phyloP scores from a whole-genome alignment of 2,113 vertebrate species.

The Saccopteryx leptura region DNA sequence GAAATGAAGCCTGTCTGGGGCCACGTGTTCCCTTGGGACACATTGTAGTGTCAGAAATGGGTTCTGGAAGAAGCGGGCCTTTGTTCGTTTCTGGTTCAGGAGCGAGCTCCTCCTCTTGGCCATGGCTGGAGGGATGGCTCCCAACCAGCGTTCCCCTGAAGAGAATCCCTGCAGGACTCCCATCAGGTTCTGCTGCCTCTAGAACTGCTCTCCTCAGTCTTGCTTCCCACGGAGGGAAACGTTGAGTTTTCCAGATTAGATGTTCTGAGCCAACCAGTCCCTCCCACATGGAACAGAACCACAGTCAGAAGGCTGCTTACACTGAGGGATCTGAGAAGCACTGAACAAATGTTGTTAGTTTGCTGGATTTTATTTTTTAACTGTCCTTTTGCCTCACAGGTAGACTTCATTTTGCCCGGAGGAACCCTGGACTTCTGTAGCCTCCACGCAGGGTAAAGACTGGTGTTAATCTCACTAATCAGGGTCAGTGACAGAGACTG shows the following conservation, averaged over 20 bases:
- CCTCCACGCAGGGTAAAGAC: background rate
- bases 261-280: background rate
- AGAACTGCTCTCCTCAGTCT: background rate
- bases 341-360: background rate
- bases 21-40: conserved; percentile 58
- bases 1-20: conserved; percentile 74
- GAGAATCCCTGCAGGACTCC: background rate
- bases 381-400: background rate
- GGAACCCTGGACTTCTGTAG: background rate
- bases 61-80: conserved; percentile 72
- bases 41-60: conserved; percentile 12
- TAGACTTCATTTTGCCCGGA: background rate
- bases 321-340: background rate
- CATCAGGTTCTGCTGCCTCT: background rate
- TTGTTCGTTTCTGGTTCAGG: conserved; percentile 58
- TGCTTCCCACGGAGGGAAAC: background rate
- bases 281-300: background rate
- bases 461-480: background rate
- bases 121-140: background rate
- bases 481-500: background rate
- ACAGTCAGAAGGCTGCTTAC: background rate
- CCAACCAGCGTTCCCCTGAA: background rate
- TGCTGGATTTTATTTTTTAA: conserved; percentile 21
- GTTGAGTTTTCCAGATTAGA: background rate
- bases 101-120: background rate